Evolutionary conservation across 2,797 vertebrate species (phyloP), one percentile per base, ranked within the genome.

Genomic region (Oryzias sinensis): DNA sequence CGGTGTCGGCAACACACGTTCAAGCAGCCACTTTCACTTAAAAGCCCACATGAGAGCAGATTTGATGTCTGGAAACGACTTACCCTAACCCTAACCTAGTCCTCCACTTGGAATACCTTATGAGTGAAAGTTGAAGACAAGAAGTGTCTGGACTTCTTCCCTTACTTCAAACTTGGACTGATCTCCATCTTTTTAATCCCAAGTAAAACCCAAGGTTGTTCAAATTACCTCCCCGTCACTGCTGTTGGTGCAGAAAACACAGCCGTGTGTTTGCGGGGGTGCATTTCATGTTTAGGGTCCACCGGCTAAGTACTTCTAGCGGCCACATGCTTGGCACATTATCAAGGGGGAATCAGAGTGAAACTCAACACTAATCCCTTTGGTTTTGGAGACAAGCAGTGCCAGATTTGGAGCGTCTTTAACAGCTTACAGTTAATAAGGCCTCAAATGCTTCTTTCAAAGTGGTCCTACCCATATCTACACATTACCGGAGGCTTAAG

Each of bases 291-390:
- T 78, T 75, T 53, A 53, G 59, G 43, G 46, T 61, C 68, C 44
- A 61, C 42, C 75, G 70, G 68, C 70, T 84, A 71, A 82, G 76
- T 53, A 60, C 70, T 73, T 44, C 49, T 58, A 49, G 66, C 69
- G 70, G 68, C 62, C 37, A 46, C 60, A 73, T 52, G 74, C 77
- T 74, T 70, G 72, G 75, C 63, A 59, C 71, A 65, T 81, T 87
- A 87, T 89, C 82, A 73, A 22, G 70, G 74, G 49, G 72, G 69
- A 81, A 85, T 87, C 76, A 27, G 49, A 82, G 65, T 67, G 59
- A 83, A 86, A 87, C 80, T 77, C 78, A 56, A 68, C 77, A 65
- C 72, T 89, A 90, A 89, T 89, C 84, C 85, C 69, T 68, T 56
- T 59, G 58, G 79, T 87, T 37, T 88, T 85, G 79, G 83, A 74